A percentile compares a stretch with the other conserved stretches of the same genome.
These are phyloP conservation scores for Pachypeltis micranthus DNA, from an alignment of 1,140 invertebrate species.

Conservation along the genomic window DNA sequence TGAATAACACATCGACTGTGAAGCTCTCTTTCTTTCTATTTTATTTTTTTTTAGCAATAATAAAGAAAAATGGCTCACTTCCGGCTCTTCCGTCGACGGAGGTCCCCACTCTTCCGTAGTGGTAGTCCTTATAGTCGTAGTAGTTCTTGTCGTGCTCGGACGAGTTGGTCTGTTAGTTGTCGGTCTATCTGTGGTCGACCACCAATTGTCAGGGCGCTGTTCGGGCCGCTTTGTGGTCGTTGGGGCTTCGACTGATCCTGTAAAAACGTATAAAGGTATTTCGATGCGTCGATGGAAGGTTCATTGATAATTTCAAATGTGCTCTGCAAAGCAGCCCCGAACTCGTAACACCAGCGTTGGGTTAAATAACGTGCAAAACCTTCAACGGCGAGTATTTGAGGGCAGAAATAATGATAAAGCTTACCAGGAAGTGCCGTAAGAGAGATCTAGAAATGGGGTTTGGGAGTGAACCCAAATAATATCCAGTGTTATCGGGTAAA, in stretches of 20 bases:
- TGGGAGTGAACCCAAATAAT: no score
- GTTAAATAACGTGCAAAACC: neutral
- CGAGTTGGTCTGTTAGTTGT: conserved; percentile 9
- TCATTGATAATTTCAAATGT: no score
- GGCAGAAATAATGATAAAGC: no score
- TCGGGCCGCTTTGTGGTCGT: conserved; percentile 21
- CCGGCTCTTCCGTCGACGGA: neutral
- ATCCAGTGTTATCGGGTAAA: no score
- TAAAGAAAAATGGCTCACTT: no score
- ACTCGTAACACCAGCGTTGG: neutral
- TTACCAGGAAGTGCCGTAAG: no score
- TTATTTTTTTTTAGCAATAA: no score
- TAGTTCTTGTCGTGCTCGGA: conserved; percentile 8
- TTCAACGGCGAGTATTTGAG: neutral
- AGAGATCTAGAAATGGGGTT: no score
- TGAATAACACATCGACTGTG: no score
- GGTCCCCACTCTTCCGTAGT: conserved; percentile 14
- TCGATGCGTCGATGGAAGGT: no score
- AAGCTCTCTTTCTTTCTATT: no score
- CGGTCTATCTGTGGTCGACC: neutral
- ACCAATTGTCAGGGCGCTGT: conserved; percentile 10
- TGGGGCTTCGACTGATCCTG: neutral
- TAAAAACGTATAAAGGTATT: neutral
- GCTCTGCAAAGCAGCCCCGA: neutral
- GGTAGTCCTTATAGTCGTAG: conserved; percentile 14